Evolutionary conservation across 2,797 vertebrate genomes (phyloP).

Genomic region (Falco novaeseelandiae): DNA sequence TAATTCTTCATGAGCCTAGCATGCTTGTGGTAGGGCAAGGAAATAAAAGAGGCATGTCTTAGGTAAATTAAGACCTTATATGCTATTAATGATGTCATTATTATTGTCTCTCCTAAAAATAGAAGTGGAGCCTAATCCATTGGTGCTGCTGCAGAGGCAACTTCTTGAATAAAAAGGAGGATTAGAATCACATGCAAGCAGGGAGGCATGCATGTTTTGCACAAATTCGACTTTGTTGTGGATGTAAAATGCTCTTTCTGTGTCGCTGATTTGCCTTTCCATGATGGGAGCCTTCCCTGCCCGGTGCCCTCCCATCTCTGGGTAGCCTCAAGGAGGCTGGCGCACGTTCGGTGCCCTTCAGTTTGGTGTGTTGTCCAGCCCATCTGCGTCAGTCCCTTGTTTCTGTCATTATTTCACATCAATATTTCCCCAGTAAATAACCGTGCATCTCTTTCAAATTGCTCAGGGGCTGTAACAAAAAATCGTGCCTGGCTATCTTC

Average conservation of each 20-base stretch:
- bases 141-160: not conserved
- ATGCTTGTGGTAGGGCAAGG: not conserved
- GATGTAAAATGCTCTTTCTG: not conserved
- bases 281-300: not conserved
- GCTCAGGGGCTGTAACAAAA: not conserved
- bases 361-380: not conserved
- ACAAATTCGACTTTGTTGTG: not conserved
- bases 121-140: not conserved
- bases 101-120: not conserved
- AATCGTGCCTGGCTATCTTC: not conserved
- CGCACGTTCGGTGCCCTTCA: accelerated
- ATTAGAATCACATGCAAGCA: not conserved
- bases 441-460: not conserved
- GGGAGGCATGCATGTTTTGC: not conserved
- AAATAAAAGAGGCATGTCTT: not conserved
- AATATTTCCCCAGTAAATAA: not conserved
- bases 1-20: not conserved
- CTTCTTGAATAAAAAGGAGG: not conserved
- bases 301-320: not conserved
- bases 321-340: not conserved
- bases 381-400: not conserved
- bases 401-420: not conserved
- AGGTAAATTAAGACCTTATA: not conserved
- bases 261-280: not conserved
- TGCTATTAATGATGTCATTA: not conserved